Conservation (phyloP, 2,113 vertebrate genomes). For the Neogobius melanostomus region DNA sequence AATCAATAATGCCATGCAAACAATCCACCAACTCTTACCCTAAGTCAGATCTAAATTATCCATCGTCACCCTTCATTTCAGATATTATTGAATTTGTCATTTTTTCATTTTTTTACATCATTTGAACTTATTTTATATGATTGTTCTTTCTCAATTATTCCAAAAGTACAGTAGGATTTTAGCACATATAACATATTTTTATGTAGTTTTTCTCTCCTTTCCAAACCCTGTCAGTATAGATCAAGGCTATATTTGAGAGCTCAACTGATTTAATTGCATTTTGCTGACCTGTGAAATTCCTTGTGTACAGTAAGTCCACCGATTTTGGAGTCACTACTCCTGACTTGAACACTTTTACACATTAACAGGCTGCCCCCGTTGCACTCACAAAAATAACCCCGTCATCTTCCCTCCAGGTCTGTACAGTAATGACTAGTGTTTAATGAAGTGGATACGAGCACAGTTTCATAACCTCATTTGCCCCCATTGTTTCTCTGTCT, state of each 20-base stretch:
- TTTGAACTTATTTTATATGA: too few relatives aligned
- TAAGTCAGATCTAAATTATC: too few relatives aligned
- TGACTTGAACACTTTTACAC: background rate
- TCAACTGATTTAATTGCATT: background rate
- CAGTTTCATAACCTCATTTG: slow-evolving; percentile 55
- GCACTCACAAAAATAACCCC: slow-evolving; percentile 50
- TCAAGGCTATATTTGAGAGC: background rate
- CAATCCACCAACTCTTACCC: too few relatives aligned
- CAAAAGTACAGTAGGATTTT: too few relatives aligned
- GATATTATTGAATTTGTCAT: too few relatives aligned
- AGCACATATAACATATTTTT: too few relatives aligned
- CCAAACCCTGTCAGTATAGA: background rate
- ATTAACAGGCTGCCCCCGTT: slow-evolving; percentile 38
- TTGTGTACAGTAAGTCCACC: background rate
- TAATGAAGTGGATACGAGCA: slow-evolving; percentile 59
- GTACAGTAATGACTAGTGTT: slow-evolving; percentile 53
- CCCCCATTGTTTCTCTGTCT: slow-evolving; percentile 34
- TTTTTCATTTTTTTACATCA: too few relatives aligned
- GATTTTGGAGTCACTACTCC: background rate
- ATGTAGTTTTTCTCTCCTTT: background rate
- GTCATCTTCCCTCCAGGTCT: slow-evolving; percentile 22
- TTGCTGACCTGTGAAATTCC: too few relatives aligned
- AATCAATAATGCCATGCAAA: too few relatives aligned
- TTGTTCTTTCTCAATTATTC: too few relatives aligned
- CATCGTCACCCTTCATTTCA: too few relatives aligned